phyloP scores from a whole-genome alignment of 2,888 invertebrate species.

The Lysandra coridon region DNA sequence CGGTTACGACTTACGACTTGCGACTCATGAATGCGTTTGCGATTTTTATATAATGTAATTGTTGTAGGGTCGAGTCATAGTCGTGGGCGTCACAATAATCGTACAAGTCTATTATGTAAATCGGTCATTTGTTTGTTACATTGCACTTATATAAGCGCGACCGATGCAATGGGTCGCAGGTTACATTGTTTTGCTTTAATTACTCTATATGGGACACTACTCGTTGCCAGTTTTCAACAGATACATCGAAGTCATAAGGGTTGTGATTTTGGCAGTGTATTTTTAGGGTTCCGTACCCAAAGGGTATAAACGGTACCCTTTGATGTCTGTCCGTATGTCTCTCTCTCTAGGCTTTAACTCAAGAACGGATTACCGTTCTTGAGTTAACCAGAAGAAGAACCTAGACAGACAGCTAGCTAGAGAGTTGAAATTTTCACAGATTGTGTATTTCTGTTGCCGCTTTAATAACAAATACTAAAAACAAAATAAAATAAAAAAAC shows the following conservation, averaged over 20 bases:
- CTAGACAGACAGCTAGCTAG: too few species aligned
- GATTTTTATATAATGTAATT: conserved; percentile 14
- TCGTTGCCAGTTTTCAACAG: neutral
- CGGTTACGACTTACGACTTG: neutral
- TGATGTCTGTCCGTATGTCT: too few species aligned
- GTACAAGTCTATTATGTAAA: conserved; percentile 73
- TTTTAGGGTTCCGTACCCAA: too few species aligned
- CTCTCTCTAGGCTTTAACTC: too few species aligned
- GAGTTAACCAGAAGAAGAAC: too few species aligned
- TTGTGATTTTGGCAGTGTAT: neutral
- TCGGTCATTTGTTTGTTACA: conserved; percentile 71
- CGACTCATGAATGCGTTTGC: neutral
- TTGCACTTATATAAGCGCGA: conserved; percentile 64
- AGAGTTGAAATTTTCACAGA: too few species aligned
- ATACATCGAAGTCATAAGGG: too few species aligned
- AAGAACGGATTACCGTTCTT: too few species aligned
- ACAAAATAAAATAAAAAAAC: too few species aligned
- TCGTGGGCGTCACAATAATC: conserved; percentile 62
- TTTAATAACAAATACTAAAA: too few species aligned
- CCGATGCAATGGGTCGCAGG: conserved; percentile 69
- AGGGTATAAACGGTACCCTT: too few species aligned
- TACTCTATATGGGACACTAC: conserved; percentile 27
- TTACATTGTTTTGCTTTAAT: conserved; percentile 54
- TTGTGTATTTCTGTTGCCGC: too few species aligned
- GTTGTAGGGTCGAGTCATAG: conserved; percentile 46